phyloP scores from a whole-genome alignment of 64 coral and sea anemone species.

The Dendronephthya gigantea region DNA sequence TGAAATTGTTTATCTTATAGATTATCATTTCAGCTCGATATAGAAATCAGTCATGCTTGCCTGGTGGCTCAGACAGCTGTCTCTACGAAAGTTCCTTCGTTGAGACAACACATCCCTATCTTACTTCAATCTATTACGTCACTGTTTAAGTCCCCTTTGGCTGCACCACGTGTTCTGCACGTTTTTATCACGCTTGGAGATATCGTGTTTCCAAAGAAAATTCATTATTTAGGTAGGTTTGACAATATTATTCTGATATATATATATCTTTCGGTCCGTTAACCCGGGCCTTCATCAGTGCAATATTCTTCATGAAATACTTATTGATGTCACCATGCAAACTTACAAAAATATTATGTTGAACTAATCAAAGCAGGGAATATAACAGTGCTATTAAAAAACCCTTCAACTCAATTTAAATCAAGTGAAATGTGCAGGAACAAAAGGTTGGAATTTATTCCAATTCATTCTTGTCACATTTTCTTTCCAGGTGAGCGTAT shows the following conservation, averaged over 20 bases:
- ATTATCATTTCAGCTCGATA: constrained; percentile 37
- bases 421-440: too few relatives aligned
- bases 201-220: constrained; percentile 39
- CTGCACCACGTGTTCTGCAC: constrained; percentile 36
- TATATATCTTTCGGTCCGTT: too few relatives aligned
- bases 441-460: too few relatives aligned
- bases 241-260: background rate
- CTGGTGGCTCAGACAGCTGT: constrained; percentile 44
- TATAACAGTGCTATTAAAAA: too few relatives aligned
- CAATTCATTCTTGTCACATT: background rate
- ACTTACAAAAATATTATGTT: too few relatives aligned
- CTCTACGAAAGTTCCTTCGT: constrained; percentile 29
- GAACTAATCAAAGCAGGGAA: too few relatives aligned
- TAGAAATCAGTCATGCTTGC: constrained; percentile 20
- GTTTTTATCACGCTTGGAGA: constrained; percentile 54
- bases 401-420: too few relatives aligned
- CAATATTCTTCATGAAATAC: too few relatives aligned
- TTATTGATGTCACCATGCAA: too few relatives aligned
- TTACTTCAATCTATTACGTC: constrained; percentile 39
- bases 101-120: constrained; percentile 48
- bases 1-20: too few relatives aligned
- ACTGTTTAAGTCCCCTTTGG: constrained; percentile 55
- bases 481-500: constrained; percentile 43
- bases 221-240: constrained; percentile 56
- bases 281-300: too few relatives aligned